Evolutionary conservation across 2,888 invertebrate genomes (phyloP).

Genomic region (Chrysolina americana): DNA sequence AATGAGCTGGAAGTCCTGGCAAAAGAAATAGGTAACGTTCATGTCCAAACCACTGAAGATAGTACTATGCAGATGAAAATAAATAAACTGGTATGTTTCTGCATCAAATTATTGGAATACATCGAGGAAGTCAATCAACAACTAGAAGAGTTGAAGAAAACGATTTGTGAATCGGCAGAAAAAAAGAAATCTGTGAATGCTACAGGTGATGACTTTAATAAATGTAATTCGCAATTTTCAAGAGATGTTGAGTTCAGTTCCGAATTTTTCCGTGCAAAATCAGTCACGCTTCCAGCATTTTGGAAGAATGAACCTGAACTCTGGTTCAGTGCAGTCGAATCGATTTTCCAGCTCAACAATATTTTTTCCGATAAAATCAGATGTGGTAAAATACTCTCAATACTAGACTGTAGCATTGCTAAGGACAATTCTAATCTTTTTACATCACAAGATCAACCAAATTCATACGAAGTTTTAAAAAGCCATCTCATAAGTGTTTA

Average conservation of each 20-base stretch:
- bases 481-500: neutral
- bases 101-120: neutral
- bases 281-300: neutral
- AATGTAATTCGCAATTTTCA: too few relatives aligned
- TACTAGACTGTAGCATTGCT: neutral
- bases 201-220: too few relatives aligned
- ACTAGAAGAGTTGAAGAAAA: neutral
- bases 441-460: neutral
- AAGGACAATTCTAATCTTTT: neutral
- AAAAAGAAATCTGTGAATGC: too few relatives aligned
- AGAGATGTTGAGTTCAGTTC: too few relatives aligned
- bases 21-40: neutral
- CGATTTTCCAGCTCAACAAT: neutral
- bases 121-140: neutral
- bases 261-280: neutral
- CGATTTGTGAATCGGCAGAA: neutral
- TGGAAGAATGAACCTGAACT: neutral
- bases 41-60: neutral
- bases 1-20: neutral
- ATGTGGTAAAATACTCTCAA: neutral
- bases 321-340: neutral
- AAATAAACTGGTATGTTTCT: neutral
- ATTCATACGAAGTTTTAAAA: neutral
- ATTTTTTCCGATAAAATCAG: neutral
- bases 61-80: neutral